Evolutionary conservation across 2,888 invertebrate species (phyloP).

Genomic region (Cheilosia urbana): DNA sequence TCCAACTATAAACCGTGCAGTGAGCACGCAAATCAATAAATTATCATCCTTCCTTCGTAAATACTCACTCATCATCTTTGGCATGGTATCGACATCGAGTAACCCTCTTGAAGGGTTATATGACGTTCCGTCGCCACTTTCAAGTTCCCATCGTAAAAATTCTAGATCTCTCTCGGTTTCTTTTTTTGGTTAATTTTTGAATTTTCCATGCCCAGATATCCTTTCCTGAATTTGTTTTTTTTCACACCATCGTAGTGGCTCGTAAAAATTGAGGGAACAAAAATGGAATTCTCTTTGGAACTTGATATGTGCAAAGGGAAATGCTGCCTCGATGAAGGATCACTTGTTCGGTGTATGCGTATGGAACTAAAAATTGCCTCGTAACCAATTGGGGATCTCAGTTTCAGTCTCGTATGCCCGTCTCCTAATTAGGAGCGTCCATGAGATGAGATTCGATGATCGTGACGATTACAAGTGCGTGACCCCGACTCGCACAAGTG

Average conservation of each 20-base stretch:
- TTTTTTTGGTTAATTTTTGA: constrained; percentile 42
- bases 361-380: constrained; percentile 28
- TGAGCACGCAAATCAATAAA: constrained; percentile 74
- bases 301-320: constrained; percentile 56
- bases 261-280: constrained; percentile 45
- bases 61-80: constrained; percentile 60
- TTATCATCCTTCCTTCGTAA: constrained; percentile 61
- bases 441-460: constrained; percentile 53
- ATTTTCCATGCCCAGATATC: constrained; percentile 64
- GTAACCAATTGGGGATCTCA: constrained; percentile 45
- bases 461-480: constrained; percentile 75
- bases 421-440: constrained; percentile 61
- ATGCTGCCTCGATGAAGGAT: constrained; percentile 52
- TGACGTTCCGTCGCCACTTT: constrained; percentile 30
- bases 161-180: constrained; percentile 33
- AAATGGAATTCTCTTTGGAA: constrained; percentile 46
- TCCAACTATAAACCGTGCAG: constrained; percentile 61
- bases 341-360: constrained; percentile 19
- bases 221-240: constrained; percentile 58
- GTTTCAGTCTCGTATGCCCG: constrained; percentile 43
- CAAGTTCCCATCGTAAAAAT: constrained; percentile 69
- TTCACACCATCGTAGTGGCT: constrained; percentile 74
- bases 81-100: constrained; percentile 45
- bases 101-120: constrained; percentile 57
- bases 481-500: constrained; percentile 69